These are phyloP conservation scores for Tiaroga cobitis DNA, from an alignment of 2,797 vertebrate genomes.

Conservation along the genomic window DNA sequence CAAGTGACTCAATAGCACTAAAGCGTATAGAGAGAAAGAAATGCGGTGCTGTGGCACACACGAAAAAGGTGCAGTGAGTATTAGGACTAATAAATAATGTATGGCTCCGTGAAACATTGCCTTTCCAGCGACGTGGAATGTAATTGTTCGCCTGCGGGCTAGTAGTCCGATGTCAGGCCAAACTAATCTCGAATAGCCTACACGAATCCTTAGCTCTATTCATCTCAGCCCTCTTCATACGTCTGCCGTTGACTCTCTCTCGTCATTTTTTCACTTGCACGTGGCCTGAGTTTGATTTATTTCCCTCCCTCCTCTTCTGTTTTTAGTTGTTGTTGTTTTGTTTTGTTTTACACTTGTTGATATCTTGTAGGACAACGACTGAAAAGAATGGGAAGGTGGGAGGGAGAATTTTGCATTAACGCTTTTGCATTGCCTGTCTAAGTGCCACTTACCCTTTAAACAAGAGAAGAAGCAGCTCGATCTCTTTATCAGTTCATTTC, in stretches of 20 bases:
- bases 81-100: slow-evolving; percentile 59
- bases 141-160: slow-evolving; percentile 60
- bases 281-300: slow-evolving; percentile 44
- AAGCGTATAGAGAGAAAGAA: slow-evolving; percentile 18
- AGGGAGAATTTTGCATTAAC: slow-evolving; percentile 29
- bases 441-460: slow-evolving; percentile 62
- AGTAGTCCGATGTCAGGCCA: slow-evolving; percentile 45
- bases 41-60: slow-evolving; percentile 6
- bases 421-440: slow-evolving; percentile 37
- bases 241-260: slow-evolving; percentile 6
- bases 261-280: not conserved
- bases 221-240: not conserved
- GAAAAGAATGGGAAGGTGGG: slow-evolving; percentile 36
- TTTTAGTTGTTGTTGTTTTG: too few species aligned
- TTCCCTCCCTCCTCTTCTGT: slow-evolving; percentile 6
- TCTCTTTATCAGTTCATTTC: slow-evolving; percentile 51
- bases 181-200: slow-evolving; percentile 45
- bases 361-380: slow-evolving; percentile 32
- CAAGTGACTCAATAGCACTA: slow-evolving; percentile 19
- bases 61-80: slow-evolving; percentile 51
- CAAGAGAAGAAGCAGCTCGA: slow-evolving; percentile 48
- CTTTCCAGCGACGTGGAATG: slow-evolving; percentile 47
- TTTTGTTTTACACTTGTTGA: slow-evolving; percentile 48
- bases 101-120: slow-evolving; percentile 57
- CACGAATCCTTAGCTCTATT: slow-evolving; percentile 25